A percentile compares a stretch with the other conserved stretches of the same genome.
Evolutionary conservation across 1,140 invertebrate genomes (phyloP).

Genomic region (Cryptotermes secundus): DNA sequence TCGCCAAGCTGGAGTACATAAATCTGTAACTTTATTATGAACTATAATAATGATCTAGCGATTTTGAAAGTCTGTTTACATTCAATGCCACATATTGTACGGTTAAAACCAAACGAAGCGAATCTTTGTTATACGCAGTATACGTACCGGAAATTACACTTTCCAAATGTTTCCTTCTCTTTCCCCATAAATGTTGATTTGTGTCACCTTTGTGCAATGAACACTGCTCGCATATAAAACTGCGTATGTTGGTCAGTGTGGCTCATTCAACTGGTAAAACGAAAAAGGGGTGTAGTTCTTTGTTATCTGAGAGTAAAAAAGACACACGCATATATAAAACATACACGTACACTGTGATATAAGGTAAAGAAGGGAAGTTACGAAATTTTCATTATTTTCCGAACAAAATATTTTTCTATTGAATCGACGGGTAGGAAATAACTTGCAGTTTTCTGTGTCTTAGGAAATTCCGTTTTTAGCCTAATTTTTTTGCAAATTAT

Average conservation of each 20-base stretch:
- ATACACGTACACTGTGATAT: neutral
- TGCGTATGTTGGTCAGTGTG: neutral
- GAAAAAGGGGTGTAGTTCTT: neutral
- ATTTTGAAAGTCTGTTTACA: no score
- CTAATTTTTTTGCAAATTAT: no score
- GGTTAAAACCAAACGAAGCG: no score
- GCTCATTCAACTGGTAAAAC: neutral
- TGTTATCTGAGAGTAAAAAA: neutral
- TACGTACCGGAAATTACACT: neutral
- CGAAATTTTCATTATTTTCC: neutral
- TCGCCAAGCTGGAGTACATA: no score
- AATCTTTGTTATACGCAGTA: no score
- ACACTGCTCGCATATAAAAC: neutral
- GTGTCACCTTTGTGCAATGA: neutral
- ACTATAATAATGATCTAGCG: no score
- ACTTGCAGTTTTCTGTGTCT: neutral
- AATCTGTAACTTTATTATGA: no score
- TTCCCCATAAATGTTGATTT: neutral
- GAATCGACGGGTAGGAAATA: neutral
- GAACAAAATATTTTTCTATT: neutral
- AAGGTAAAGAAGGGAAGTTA: neutral
- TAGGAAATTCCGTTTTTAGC: neutral
- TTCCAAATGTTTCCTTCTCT: neutral
- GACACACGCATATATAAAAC: neutral
- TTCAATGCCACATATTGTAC: no score